Evolutionary conservation across 2,888 invertebrate genomes (phyloP), one percentile per base, ranked within the genome.

Genomic region (Hirtodrosophila confusa): DNA sequence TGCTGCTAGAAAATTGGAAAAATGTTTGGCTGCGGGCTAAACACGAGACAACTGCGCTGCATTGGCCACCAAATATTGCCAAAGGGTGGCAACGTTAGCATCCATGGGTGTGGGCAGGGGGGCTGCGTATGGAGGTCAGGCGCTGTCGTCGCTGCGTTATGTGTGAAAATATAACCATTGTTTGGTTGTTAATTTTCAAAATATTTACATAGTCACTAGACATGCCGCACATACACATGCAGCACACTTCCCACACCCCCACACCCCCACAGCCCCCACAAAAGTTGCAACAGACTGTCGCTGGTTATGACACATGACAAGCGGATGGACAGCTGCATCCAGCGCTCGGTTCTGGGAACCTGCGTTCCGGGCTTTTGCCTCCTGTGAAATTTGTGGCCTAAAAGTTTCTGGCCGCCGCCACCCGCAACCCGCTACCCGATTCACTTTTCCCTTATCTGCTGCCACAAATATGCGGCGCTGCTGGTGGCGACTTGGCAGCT

Each of bases 111-210:
- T 9, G 9, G 12, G 41, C 5, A 4, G 31, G n/a, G 47, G 7
- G 43, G 44, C 6, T 23, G 17, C 9, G 6, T 41, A 29, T 29
- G 57, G 24, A 51, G 50, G 43, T n/a, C 51, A 33, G 44, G 71
- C 56, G 17, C 17, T 17, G 17, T 17, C 17, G 17, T 17, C 17
- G 17, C 17, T 45, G 60, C 56, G 66, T 50, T 70, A 76, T 70
- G 76, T 79, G 76, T 77, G 80, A 79, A 77, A 79, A 79, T 79
- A 80, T 75, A 80, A 79, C 77, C 80, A 75, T 79, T 79, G 76
- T 76, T 76, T 66, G 76, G 80, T 66, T 77, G 79, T 75, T 77
- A 79, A 77, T 79, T 77, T 79, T 77, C 71, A 45, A 76, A 76
- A 78, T 76, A 76, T 78, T 76, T 76, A 65, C 73, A 74, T 65